Conservation (phyloP, 2,888 invertebrate genomes). For the Leucophenga montana region DNA sequence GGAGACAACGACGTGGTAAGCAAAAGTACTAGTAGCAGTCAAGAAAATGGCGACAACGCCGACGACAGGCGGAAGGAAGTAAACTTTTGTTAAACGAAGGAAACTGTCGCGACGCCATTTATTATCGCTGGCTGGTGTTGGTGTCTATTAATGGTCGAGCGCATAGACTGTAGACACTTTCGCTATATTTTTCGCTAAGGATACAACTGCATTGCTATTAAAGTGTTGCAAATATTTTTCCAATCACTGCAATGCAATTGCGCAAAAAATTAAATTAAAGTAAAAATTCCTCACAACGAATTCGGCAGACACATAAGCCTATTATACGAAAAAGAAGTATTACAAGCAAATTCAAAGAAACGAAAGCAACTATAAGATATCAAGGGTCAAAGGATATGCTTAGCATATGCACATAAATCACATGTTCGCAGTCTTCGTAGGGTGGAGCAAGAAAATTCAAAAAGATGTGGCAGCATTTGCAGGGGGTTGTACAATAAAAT, state of each 20-base stretch:
- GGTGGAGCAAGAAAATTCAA: constrained; percentile 35
- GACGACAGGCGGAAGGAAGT: constrained; percentile 33
- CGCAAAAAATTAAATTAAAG: background rate
- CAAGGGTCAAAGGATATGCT: constrained; percentile 59
- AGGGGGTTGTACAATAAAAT: constrained; percentile 58
- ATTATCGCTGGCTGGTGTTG: constrained; percentile 56
- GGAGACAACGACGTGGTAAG: background rate
- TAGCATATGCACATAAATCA: constrained; percentile 68
- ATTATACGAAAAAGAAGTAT: constrained; percentile 48
- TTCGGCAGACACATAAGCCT: constrained; percentile 43
- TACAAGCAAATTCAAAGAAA: constrained; percentile 35
- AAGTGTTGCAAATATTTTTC: constrained; percentile 51
- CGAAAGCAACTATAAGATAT: background rate
- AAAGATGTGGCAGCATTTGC: constrained; percentile 19
- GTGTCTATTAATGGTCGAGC: constrained; percentile 31
- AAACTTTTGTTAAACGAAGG: constrained; percentile 60
- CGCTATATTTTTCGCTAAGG: constrained; percentile 30
- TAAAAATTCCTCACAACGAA: no score
- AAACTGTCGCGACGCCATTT: constrained; percentile 72
- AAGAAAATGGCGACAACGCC: background rate
- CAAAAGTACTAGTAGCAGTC: no score
- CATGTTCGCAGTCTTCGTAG: constrained; percentile 32
- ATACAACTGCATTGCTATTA: constrained; percentile 49
- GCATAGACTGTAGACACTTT: constrained; percentile 35
- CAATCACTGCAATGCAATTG: background rate